Percentiles rank a stretch among this genome's conserved stretches.
Conservation (phyloP, 2,888 invertebrate species). For the Drosophila sordidula region DNA sequence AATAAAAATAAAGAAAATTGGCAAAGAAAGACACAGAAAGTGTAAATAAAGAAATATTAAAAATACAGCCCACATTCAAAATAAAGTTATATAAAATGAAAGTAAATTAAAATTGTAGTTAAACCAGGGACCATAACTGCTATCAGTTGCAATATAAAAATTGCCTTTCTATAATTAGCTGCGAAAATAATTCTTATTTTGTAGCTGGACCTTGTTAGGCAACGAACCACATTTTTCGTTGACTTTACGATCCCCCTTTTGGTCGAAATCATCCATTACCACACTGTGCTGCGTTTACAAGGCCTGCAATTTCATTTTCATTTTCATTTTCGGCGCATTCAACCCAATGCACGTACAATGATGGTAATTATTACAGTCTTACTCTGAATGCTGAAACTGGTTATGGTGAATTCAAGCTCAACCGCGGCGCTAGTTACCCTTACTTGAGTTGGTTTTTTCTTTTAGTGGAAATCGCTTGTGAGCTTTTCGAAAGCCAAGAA, state of each 20-base stretch:
- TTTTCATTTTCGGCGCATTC: constrained; percentile 63
- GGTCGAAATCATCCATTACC: constrained; percentile 9
- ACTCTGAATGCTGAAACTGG: constrained; percentile 51
- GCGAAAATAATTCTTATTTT: too few species aligned
- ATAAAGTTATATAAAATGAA: too few species aligned
- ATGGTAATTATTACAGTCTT: constrained; percentile 58
- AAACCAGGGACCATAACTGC: too few species aligned
- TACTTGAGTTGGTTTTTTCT: constrained; percentile 22
- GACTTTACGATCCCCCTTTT: not conserved
- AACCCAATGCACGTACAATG: constrained; percentile 58
- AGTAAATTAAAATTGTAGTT: too few species aligned
- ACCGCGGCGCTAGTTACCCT: constrained; percentile 46
- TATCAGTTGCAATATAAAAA: too few species aligned
- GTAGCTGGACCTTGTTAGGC: not conserved
- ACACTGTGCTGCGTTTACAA: constrained; percentile 32
- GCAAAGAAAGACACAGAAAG: too few species aligned
- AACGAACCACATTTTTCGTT: not conserved
- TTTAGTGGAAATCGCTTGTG: constrained; percentile 22
- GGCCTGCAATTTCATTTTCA: constrained; percentile 63
- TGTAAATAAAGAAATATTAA: too few species aligned
- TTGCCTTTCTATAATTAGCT: too few species aligned
- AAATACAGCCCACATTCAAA: too few species aligned
- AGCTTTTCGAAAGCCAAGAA: constrained; percentile 31
- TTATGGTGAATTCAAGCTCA: constrained; percentile 56
- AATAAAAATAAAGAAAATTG: too few species aligned